Conservation (phyloP, 2,113 vertebrate species). For the Gallinago jamesoni region DNA sequence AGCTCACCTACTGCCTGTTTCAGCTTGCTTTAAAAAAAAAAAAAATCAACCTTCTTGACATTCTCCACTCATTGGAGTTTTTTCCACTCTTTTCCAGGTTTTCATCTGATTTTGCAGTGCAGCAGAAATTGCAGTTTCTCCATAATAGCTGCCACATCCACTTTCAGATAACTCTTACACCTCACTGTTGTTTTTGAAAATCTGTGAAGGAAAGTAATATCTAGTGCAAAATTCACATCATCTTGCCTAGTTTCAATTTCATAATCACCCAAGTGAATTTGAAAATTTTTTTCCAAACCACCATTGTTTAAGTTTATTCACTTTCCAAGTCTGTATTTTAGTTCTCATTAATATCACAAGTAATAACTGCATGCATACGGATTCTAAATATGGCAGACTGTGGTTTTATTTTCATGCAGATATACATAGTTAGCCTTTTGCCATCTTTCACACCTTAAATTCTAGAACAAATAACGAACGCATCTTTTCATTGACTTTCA, state of each 20-base stretch:
- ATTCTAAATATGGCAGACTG: neutral
- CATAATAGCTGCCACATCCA: neutral
- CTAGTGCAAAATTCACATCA: neutral
- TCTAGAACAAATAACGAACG: neutral
- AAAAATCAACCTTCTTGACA: neutral
- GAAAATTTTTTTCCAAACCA: neutral
- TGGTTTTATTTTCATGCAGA: neutral
- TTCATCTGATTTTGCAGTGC: neutral
- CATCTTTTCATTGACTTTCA: neutral
- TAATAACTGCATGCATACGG: neutral
- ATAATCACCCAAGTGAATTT: neutral
- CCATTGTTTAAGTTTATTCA: neutral
- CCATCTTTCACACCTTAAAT: neutral
- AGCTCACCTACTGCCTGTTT: neutral
- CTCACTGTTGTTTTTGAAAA: neutral
- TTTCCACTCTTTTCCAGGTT: neutral
- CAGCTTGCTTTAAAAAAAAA: neutral
- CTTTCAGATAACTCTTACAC: neutral
- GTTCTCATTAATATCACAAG: neutral
- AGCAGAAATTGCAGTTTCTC: neutral
- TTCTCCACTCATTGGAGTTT: neutral
- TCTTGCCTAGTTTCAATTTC: neutral
- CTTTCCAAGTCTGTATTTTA: neutral
- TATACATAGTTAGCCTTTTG: neutral
- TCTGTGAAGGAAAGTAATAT: neutral